Base-by-base conservation (phyloP, 2,113 vertebrate genomes). In the Callipepla squamata region DNA sequence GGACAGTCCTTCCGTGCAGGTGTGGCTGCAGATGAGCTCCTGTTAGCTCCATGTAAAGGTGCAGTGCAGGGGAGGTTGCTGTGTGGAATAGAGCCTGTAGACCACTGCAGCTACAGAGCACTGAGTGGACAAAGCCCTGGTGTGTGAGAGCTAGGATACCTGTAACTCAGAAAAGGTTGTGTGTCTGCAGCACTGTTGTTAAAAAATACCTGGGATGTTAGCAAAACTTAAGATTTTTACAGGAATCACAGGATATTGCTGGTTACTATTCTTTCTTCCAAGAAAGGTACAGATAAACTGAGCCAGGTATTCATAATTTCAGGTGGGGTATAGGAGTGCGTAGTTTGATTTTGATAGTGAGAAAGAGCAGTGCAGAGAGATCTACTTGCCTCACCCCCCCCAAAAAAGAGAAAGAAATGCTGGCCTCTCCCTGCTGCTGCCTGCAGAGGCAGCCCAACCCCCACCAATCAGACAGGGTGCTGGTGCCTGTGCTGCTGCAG, bases 221-320 rank as follows among this genome's bases (percentile, higher is more conserved):
- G 74, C 26, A 5, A 16, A 69, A 20, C 44, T 12, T 0, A 42
- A 22, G 9, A 17, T 67, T 55, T 73, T 55, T 20, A 3, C 23
- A 12, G 63, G 34, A 38, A 9, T 73, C 22, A 1, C 1, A 66
- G 6, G 5, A 2, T 12, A 3, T 0, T 63, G 66, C 20, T 26
- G 1, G 34, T 17, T 83, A 44, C 65, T 8, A 0, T 47, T 13
- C 36, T 63, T 16, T 15, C 0, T 23, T 14, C 3, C 0, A 15
- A 9, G 34, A 15, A 36, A n/a, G 69, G 26, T 8, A 0, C 26
- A 26, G 38, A 32, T 16, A 9, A 1, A 0, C 3, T 21, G 25
- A 3, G 9, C 25, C 6, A 44, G 13, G 20, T 0, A 6, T 3
- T 6, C 0, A 3, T n/a, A 28, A 13, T 1, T 30, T 47, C 61